Conservation (phyloP, 2,113 vertebrate genomes). For the Psittacula cyanocephala region DNA sequence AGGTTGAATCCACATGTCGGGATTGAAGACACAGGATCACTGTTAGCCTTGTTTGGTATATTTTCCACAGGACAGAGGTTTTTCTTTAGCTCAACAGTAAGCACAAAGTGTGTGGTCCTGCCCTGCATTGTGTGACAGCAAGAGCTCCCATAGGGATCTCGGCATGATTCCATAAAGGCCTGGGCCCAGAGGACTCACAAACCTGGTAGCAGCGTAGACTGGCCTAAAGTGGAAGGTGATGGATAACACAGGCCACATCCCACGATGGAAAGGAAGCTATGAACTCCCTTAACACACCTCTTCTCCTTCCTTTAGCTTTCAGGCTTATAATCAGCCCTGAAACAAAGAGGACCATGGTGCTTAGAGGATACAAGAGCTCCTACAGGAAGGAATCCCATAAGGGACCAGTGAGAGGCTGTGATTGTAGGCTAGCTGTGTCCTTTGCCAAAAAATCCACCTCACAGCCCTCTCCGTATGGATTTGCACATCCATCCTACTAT, state of each 20-base stretch:
- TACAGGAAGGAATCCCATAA: neutral
- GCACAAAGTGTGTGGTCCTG: neutral
- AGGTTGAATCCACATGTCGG: neutral
- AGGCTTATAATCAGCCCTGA: neutral
- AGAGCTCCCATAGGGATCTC: neutral
- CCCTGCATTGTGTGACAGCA: neutral
- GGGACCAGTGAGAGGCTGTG: neutral
- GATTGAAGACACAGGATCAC: neutral
- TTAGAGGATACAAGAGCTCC: neutral
- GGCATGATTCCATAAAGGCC: neutral
- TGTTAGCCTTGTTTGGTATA: neutral
- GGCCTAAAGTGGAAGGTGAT: neutral
- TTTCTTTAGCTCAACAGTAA: neutral
- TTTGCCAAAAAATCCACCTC: neutral
- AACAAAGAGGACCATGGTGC: neutral
- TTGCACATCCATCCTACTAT: neutral
- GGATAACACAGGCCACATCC: neutral
- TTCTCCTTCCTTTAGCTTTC: neutral
- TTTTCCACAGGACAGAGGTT: neutral
- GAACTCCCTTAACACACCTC: neutral
- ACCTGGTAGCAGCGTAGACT: neutral
- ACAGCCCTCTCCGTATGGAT: neutral
- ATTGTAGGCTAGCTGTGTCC: neutral
- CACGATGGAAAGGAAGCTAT: neutral
- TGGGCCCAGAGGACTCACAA: neutral